Conservation (phyloP, 2,888 invertebrate species). For the Mellilla xanthometata region DNA sequence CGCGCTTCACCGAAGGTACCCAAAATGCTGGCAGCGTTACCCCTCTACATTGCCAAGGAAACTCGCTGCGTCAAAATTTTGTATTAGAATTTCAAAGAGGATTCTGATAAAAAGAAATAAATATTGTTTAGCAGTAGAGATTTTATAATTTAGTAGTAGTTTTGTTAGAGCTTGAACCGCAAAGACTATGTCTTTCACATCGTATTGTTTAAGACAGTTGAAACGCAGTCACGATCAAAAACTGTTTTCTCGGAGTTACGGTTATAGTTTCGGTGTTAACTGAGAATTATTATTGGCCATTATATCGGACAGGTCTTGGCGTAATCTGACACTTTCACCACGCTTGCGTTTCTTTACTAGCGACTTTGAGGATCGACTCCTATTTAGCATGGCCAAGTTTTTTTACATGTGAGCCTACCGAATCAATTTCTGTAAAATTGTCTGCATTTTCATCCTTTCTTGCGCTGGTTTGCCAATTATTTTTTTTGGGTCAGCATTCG, state of each 20-base stretch:
- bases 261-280: constrained; percentile 37
- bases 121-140: constrained; percentile 15
- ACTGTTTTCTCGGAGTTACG: constrained; percentile 35
- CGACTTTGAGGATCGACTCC: constrained; percentile 22
- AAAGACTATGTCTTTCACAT: constrained; percentile 10
- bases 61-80: no score
- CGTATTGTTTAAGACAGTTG: constrained; percentile 31
- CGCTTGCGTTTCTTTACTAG: constrained; percentile 26
- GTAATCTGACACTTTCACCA: constrained; percentile 36
- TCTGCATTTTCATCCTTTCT: constrained; percentile 6
- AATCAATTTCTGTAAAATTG: constrained; percentile 6
- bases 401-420: constrained; percentile 5
- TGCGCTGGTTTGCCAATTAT: constrained; percentile 15
- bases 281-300: constrained; percentile 35
- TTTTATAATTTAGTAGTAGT: no score
- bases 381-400: constrained; percentile 12
- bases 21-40: no score
- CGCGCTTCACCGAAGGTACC: no score
- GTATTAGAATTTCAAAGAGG: constrained; percentile 16
- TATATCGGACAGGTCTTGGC: constrained; percentile 30
- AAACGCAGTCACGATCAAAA: constrained; percentile 44
- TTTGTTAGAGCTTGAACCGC: not conserved
- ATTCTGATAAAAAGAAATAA: constrained; percentile 13
- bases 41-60: no score
- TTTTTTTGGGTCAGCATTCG: constrained; percentile 12